phyloP scores from a whole-genome alignment of 2,888 invertebrate species.

The Plutella xylostella region DNA sequence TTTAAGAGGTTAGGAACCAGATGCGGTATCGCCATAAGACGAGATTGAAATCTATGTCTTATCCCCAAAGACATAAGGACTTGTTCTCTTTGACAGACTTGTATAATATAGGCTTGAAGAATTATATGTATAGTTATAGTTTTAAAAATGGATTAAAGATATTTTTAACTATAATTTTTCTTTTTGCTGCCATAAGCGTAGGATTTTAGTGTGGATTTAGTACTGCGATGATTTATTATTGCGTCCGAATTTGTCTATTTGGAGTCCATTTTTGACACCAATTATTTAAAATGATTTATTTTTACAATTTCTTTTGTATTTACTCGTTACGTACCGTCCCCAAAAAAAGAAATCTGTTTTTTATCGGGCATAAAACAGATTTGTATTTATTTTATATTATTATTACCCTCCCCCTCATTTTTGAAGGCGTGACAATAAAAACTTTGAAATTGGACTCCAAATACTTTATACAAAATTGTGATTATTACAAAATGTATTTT shows the following conservation, averaged over 20 bases:
- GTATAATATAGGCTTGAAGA: slow-evolving; percentile 56
- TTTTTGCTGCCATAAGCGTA: slow-evolving; percentile 57
- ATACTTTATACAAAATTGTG: neutral
- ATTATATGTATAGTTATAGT: slow-evolving; percentile 44
- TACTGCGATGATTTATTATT: too few species aligned
- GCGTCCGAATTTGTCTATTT: slow-evolving; percentile 16
- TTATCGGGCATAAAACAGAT: slow-evolving; percentile 6
- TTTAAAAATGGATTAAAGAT: slow-evolving; percentile 40
- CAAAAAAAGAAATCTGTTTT: slow-evolving; percentile 6
- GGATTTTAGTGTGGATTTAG: slow-evolving; percentile 20
- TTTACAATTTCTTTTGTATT: neutral
- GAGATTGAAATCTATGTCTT: slow-evolving; percentile 6
- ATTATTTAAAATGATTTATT: neutral
- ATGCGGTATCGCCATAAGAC: slow-evolving; percentile 1
- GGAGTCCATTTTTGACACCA: slow-evolving; percentile 33
- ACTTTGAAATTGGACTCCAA: neutral
- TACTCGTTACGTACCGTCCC: neutral
- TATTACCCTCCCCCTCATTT: neutral
- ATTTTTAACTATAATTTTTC: slow-evolving; percentile 53
- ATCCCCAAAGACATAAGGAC: slow-evolving; percentile 17
- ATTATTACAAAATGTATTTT: neutral
- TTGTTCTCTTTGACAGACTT: slow-evolving; percentile 25
- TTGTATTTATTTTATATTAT: slow-evolving; percentile 8
- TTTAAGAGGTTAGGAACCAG: neutral
- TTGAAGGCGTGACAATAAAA: slow-evolving; percentile 1